A percentile compares a stretch with the other conserved stretches of the same genome.
phyloP scores from a whole-genome alignment of 1,140 invertebrate species.

The Ips nitidus region DNA sequence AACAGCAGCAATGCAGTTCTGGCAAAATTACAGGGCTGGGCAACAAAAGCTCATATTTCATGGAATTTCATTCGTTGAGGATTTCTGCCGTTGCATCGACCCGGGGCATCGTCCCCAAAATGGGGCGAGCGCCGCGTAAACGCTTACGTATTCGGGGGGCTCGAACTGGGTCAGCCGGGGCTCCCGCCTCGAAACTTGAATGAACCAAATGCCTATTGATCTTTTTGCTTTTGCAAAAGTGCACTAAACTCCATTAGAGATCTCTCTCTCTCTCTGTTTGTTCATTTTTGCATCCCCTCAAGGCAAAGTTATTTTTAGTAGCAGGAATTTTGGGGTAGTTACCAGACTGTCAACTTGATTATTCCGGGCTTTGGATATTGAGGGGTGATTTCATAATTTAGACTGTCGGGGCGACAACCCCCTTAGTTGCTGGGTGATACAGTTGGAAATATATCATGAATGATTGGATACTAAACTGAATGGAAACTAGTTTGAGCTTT shows the following conservation, averaged over 20 bases:
- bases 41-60: too few relatives aligned
- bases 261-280: background rate
- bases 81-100: constrained; percentile 2
- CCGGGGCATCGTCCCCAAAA: background rate
- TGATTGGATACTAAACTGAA: background rate
- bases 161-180: constrained; percentile 1
- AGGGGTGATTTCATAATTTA: too few relatives aligned
- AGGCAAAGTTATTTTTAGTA: background rate
- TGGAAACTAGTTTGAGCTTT: background rate
- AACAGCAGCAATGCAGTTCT: too few relatives aligned
- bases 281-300: background rate
- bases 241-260: background rate
- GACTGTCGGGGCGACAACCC: too few relatives aligned
- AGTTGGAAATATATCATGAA: too few relatives aligned
- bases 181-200: background rate
- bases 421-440: too few relatives aligned
- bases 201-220: background rate
- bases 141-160: background rate
- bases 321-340: too few relatives aligned
- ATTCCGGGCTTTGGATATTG: too few relatives aligned
- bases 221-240: background rate
- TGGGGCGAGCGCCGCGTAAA: background rate
- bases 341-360: too few relatives aligned
- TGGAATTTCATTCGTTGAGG: too few relatives aligned
- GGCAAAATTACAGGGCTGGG: too few relatives aligned